Percentiles rank a stretch among this genome's conserved stretches.
These are phyloP conservation scores for Mobula hypostoma DNA, from an alignment of 2,113 vertebrate genomes.

Conservation along the genomic window DNA sequence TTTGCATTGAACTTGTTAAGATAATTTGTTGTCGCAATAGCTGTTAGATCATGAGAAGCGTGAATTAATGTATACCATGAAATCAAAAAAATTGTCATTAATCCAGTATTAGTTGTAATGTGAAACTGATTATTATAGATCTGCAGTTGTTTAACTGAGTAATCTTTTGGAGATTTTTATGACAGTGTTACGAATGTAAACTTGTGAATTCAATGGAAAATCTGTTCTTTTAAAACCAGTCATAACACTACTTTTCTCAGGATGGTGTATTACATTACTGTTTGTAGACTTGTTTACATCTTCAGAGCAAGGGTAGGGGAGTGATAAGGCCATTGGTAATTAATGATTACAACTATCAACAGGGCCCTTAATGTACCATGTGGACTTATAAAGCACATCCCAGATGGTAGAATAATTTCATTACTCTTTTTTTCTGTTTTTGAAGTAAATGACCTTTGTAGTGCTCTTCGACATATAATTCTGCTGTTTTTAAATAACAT, in stretches of 20 bases:
- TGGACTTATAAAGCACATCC: not conserved
- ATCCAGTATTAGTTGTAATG: not conserved
- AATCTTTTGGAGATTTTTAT: not conserved
- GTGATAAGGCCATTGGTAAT: too few relatives aligned
- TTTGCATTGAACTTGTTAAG: not conserved
- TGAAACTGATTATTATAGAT: not conserved
- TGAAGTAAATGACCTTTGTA: not conserved
- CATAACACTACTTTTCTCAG: not conserved
- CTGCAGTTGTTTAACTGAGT: not conserved
- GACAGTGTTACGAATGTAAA: not conserved
- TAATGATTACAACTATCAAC: too few relatives aligned
- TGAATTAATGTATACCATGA: not conserved
- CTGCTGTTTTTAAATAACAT: not conserved
- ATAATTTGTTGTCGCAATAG: not conserved
- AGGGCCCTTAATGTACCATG: not conserved
- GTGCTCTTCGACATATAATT: not conserved
- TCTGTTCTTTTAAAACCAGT: not conserved
- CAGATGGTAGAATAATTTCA: not conserved
- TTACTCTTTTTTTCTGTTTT: not conserved
- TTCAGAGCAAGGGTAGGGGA: too few relatives aligned
- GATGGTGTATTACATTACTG: not conserved
- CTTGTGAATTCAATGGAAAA: not conserved
- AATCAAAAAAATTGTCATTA: not conserved
- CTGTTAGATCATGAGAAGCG: not conserved
- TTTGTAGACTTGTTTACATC: too few relatives aligned